Evolutionary conservation across 2,113 vertebrate genomes (phyloP).

Genomic region (Stegostoma tigrinum): DNA sequence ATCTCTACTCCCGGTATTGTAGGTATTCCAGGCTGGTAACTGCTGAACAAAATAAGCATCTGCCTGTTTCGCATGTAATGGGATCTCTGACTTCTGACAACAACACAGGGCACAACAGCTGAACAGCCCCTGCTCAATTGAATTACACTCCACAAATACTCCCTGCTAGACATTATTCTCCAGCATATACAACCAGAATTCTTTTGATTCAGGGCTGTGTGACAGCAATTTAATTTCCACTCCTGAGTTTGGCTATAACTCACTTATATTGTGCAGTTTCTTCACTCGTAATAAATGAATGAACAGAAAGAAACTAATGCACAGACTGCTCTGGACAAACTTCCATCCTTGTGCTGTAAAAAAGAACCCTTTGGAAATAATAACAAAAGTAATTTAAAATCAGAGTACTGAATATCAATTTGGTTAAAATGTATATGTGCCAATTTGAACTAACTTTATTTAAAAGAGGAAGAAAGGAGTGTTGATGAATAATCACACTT

Average conservation of each 20-base stretch:
- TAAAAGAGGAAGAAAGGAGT: not conserved
- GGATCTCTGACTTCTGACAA: not conserved
- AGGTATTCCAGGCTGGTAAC: not conserved
- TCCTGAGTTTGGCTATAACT: conserved; percentile 1
- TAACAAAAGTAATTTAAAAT: not conserved
- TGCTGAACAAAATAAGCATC: not conserved
- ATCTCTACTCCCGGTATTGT: too few species aligned
- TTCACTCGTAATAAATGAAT: not conserved
- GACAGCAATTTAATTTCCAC: conserved; percentile 22
- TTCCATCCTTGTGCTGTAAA: not conserved
- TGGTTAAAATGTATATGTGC: not conserved
- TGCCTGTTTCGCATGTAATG: not conserved
- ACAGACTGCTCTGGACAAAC: not conserved
- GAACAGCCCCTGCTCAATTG: not conserved
- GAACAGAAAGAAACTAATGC: not conserved
- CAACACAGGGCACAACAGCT: not conserved
- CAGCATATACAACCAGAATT: conserved; percentile 1
- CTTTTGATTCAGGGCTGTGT: not conserved
- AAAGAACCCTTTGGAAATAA: not conserved
- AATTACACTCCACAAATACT: not conserved
- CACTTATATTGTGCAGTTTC: not conserved
- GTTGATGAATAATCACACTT: not conserved
- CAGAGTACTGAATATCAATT: not conserved
- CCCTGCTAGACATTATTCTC: not conserved
- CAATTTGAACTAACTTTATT: not conserved